Conservation (phyloP, 2,797 vertebrate species). For the Bovichtus variegatus region DNA sequence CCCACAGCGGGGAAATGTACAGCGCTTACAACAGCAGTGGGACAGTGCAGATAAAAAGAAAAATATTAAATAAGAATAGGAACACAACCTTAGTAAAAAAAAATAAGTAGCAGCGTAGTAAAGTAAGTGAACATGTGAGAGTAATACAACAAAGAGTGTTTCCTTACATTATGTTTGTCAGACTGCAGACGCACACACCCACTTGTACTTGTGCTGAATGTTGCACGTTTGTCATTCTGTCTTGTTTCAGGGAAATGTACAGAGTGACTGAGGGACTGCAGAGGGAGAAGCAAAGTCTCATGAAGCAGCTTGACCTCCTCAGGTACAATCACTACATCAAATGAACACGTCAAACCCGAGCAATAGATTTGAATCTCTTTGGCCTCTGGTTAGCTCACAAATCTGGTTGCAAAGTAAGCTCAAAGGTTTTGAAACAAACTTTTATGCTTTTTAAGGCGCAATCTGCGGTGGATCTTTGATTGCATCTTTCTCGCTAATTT, state of each 20-base stretch:
- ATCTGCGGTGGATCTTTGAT: too few relatives aligned
- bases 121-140: too few relatives aligned
- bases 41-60: too few relatives aligned
- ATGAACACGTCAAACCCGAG: not conserved
- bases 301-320: constrained; percentile 93
- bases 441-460: too few relatives aligned
- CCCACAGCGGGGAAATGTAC: too few relatives aligned
- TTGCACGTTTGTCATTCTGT: not conserved
- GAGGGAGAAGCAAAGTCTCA: constrained; percentile 92
- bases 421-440: too few relatives aligned
- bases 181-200: not conserved
- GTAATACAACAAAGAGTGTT: too few relatives aligned
- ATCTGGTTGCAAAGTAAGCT: constrained; percentile 8
- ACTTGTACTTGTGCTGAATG: not conserved
- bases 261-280: constrained; percentile 91
- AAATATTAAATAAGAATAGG: too few relatives aligned
- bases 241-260: constrained; percentile 90
- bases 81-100: too few relatives aligned
- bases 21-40: too few relatives aligned
- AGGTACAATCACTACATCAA: constrained; percentile 79
- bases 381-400: constrained; percentile 1
- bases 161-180: not conserved
- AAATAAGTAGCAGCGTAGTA: too few relatives aligned
- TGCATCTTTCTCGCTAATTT: constrained; percentile 16
- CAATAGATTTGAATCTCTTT: constrained; percentile 15